phyloP scores from a whole-genome alignment of 2,797 vertebrate species.

The Myotis findleyi region DNA sequence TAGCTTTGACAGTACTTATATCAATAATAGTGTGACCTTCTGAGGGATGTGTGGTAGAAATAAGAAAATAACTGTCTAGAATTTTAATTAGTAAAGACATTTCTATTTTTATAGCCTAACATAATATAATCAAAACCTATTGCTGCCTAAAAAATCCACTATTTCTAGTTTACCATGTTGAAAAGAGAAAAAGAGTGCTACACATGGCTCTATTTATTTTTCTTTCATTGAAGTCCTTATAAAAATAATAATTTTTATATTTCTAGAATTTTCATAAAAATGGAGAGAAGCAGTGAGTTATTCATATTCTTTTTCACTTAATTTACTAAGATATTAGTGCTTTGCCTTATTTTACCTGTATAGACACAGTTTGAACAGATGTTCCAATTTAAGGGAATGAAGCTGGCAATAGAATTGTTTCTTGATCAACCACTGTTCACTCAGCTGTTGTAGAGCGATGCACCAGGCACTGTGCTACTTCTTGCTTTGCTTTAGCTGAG shows the following conservation, averaged over 20 bases:
- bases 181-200: background rate
- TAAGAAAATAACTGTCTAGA: background rate
- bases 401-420: background rate
- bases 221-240: background rate
- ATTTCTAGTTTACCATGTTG: background rate
- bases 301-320: background rate
- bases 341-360: background rate
- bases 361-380: conserved; percentile 24
- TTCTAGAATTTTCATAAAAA: conserved; percentile 27
- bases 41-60: background rate
- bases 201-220: background rate
- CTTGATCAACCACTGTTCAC: background rate
- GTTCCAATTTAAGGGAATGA: conserved; percentile 1
- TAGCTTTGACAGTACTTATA: background rate
- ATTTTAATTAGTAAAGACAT: background rate
- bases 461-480: background rate
- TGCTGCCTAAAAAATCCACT: background rate
- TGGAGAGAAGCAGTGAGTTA: background rate
- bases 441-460: background rate
- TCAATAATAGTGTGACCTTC: background rate
- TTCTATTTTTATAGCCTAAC: background rate
- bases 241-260: background rate
- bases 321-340: conserved; percentile 25
- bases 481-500: background rate
- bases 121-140: conserved; percentile 28